Conservation (phyloP, 2,888 invertebrate genomes). For the Chromoteleia sp. region DNA sequence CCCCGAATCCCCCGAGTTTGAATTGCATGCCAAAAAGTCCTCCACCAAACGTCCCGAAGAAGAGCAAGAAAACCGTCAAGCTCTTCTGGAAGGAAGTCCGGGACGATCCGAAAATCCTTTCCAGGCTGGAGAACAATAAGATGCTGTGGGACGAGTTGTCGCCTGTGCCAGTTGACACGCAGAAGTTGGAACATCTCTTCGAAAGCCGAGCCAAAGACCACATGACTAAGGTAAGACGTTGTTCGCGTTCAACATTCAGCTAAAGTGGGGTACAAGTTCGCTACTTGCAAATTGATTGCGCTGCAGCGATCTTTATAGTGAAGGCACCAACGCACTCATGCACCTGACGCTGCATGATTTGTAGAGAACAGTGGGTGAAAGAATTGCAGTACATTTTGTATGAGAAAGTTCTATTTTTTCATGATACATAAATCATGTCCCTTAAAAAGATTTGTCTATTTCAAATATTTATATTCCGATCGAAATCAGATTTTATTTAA, state of each 20-base stretch:
- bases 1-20: no score
- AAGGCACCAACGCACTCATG: conserved; percentile 64
- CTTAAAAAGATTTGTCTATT: background rate
- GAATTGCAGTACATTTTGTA: conserved; percentile 46
- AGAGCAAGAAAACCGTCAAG: conserved; percentile 98
- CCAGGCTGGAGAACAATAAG: conserved; percentile 85
- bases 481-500: background rate
- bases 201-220: conserved; percentile 98
- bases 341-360: conserved; percentile 67
- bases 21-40: conserved; percentile 79
- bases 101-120: conserved; percentile 89
- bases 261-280: conserved; percentile 36
- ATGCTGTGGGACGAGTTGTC: conserved; percentile 97
- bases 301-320: conserved; percentile 42
- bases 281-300: conserved; percentile 53
- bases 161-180: conserved; percentile 94
- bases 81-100: conserved; percentile 99
- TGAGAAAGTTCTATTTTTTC: conserved; percentile 36
- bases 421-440: conserved; percentile 3
- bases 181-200: conserved; percentile 97
- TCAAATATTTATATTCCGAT: background rate
- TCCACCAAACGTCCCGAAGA: conserved; percentile 86
- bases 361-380: conserved; percentile 46
- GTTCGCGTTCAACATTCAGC: conserved; percentile 18
- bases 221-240: conserved; percentile 92